Conservation (phyloP, 1,140 invertebrate species). For the Pogonomyrmex californicus region DNA sequence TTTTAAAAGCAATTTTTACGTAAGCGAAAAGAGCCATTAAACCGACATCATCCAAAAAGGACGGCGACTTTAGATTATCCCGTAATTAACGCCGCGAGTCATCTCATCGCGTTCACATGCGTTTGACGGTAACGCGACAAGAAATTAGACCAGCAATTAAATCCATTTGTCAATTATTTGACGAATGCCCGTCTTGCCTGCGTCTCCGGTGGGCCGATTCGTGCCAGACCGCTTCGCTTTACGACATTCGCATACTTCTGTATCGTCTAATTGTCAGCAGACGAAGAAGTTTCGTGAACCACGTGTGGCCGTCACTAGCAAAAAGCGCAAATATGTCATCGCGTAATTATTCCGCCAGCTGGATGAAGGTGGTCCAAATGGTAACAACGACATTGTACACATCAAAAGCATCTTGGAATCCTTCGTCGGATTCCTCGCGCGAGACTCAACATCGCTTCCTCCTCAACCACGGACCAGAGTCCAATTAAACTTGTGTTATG, state of each 20-base stretch:
- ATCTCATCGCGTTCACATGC: constrained; percentile 50
- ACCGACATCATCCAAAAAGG: not conserved
- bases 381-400: constrained; percentile 53
- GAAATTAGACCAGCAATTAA: constrained; percentile 77
- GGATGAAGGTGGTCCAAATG: constrained; percentile 50
- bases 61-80: constrained; percentile 66
- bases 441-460: constrained; percentile 2
- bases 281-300: constrained; percentile 31
- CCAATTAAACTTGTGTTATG: constrained; percentile 56
- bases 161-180: constrained; percentile 81
- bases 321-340: constrained; percentile 72
- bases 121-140: constrained; percentile 36
- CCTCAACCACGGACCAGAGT: not conserved
- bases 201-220: constrained; percentile 52
- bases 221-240: constrained; percentile 73
- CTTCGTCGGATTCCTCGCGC: not conserved
- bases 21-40: not conserved
- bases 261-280: constrained; percentile 73
- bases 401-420: constrained; percentile 17
- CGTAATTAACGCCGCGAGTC: constrained; percentile 66
- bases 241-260: constrained; percentile 78
- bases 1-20: not conserved
- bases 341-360: constrained; percentile 62
- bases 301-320: constrained; percentile 62
- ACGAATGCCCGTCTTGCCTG: constrained; percentile 71